phyloP scores from a whole-genome alignment of 2,888 invertebrate genomes.

The Syritta pipiens region DNA sequence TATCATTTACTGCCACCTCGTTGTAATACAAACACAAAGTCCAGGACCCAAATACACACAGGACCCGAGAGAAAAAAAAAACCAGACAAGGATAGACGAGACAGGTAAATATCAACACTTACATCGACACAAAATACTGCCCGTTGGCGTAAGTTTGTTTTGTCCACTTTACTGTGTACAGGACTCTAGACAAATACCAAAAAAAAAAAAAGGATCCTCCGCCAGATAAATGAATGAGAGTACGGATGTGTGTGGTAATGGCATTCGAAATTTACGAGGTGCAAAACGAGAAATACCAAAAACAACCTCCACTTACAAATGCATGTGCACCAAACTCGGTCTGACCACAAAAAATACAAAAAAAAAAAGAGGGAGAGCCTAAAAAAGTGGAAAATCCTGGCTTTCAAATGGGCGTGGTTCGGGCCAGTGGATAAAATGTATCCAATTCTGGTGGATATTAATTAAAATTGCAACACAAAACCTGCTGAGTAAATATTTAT shows the following conservation, averaged over 20 bases:
- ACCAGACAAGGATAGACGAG: neutral
- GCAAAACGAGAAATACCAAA: constrained; percentile 44
- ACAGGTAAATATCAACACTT: constrained; percentile 60
- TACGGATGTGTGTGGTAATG: constrained; percentile 20
- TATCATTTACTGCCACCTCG: constrained; percentile 58
- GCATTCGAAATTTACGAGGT: constrained; percentile 46
- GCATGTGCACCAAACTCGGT: too few relatives aligned
- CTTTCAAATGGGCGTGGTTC: constrained; percentile 9
- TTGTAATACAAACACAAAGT: constrained; percentile 12
- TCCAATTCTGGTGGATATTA: constrained; percentile 54
- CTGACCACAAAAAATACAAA: neutral
- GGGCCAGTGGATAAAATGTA: constrained; percentile 14
- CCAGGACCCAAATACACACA: neutral
- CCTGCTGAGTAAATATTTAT: constrained; percentile 24
- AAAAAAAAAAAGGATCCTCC: constrained; percentile 5
- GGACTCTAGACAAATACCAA: constrained; percentile 13
- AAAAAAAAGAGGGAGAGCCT: neutral
- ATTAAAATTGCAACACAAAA: constrained; percentile 59
- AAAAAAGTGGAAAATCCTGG: neutral
- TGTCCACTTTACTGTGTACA: constrained; percentile 11
- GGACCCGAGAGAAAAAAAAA: constrained; percentile 10
- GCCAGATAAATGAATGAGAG: neutral
- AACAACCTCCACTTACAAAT: constrained; percentile 24
- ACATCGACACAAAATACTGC: constrained; percentile 48
- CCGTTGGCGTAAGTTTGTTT: constrained; percentile 32